These are phyloP conservation scores for Drosophila barbarae DNA, from an alignment of 2,888 invertebrate genomes.

Conservation along the genomic window DNA sequence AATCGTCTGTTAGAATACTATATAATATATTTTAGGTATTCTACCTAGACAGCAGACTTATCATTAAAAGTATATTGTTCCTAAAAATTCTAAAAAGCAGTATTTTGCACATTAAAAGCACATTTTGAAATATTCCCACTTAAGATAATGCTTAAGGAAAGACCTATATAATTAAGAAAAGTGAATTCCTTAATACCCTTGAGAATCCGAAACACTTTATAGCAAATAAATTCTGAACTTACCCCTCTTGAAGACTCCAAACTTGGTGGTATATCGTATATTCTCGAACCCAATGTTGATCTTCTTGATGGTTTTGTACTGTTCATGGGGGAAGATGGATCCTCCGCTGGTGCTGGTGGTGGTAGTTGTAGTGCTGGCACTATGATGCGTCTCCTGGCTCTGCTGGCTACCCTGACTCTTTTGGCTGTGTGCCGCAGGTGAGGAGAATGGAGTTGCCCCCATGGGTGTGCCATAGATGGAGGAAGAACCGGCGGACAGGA, in stretches of 20 bases:
- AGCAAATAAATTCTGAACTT: constrained; percentile 20
- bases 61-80: background rate
- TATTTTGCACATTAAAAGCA: background rate
- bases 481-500: constrained; percentile 47
- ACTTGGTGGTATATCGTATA: constrained; percentile 67
- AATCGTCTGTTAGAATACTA: background rate
- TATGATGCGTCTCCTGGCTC: constrained; percentile 23
- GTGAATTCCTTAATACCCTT: background rate
- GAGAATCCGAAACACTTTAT: background rate
- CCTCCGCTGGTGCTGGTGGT: constrained; percentile 40
- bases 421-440: constrained; percentile 19
- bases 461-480: constrained; percentile 58
- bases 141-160: background rate
- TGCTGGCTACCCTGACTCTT: constrained; percentile 23
- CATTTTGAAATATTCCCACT: background rate
- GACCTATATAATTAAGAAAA: too few species aligned
- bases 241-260: constrained; percentile 77
- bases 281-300: constrained; percentile 77
- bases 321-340: constrained; percentile 66
- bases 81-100: background rate
- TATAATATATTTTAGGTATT: background rate
- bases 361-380: constrained; percentile 8
- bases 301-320: constrained; percentile 67
- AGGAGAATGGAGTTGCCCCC: constrained; percentile 29
- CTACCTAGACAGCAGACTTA: background rate